Percentiles rank a stretch among this genome's conserved stretches.
phyloP scores from a whole-genome alignment of 2,797 vertebrate species.

The Staurois parvus region DNA sequence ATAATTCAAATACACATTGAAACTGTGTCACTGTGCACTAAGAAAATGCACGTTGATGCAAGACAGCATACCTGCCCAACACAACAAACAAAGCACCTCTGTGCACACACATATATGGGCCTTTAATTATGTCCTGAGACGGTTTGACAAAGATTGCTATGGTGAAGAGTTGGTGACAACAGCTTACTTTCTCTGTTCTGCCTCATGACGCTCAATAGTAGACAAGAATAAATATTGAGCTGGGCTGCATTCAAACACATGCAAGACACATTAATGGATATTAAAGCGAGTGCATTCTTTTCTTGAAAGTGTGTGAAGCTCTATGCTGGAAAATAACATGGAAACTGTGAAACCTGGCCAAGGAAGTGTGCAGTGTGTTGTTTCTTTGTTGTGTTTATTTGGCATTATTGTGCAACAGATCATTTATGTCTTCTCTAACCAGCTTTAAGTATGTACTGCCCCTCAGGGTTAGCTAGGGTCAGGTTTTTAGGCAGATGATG shows the following conservation, averaged over 20 bases:
- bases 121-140: no score
- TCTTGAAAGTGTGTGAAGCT: slow-evolving; percentile 29
- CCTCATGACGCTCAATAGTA: slow-evolving; percentile 35
- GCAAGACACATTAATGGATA: slow-evolving; percentile 55
- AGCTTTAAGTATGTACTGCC: no score
- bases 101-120: no score
- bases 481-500: no score
- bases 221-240: slow-evolving; percentile 11
- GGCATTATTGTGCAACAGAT: neutral
- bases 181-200: slow-evolving; percentile 41
- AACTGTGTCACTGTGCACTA: no score
- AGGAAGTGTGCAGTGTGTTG: neutral
- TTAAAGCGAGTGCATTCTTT: slow-evolving; percentile 50
- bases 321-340: no score
- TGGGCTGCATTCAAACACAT: slow-evolving; percentile 62
- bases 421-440: neutral
- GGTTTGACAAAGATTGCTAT: slow-evolving; percentile 35
- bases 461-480: no score
- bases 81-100: no score
- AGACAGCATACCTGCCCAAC: no score
- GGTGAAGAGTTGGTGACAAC: slow-evolving; percentile 29
- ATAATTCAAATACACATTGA: no score
- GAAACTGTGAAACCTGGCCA: neutral
- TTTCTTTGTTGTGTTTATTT: slow-evolving; percentile 16
- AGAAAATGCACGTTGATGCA: no score